These are phyloP conservation scores for Onychorhynchus coronatus DNA, from an alignment of 2,113 vertebrate genomes.

Conservation along the genomic window DNA sequence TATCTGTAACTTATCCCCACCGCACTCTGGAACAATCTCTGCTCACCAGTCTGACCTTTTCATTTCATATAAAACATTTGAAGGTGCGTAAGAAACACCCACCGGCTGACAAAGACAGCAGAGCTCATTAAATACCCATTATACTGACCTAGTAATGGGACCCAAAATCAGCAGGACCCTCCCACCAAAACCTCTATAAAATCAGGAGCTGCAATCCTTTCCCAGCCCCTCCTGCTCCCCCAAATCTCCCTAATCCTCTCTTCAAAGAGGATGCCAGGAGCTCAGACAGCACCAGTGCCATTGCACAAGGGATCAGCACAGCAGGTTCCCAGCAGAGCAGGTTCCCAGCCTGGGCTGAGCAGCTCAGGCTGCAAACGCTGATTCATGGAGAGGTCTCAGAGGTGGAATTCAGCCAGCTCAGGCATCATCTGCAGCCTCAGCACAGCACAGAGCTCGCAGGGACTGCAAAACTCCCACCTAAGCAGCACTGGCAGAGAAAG, in stretches of 20 bases:
- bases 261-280: neutral
- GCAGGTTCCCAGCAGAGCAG: neutral
- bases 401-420: neutral
- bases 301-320: neutral
- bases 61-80: accelerated
- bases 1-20: neutral
- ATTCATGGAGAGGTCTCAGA: neutral
- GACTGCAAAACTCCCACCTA: neutral
- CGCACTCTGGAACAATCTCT: accelerated
- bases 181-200: neutral
- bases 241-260: neutral
- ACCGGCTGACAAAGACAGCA: neutral
- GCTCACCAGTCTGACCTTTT: neutral
- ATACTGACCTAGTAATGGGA: neutral
- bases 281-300: neutral
- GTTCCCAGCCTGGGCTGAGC: neutral
- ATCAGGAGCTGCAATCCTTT: neutral
- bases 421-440: neutral
- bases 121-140: neutral
- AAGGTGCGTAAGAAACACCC: neutral
- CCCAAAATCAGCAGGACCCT: accelerated
- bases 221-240: neutral
- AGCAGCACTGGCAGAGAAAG: neutral
- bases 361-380: neutral
- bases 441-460: neutral